Base-by-base conservation (phyloP, 2,797 vertebrate genomes). In the Lepidocolaptes lacrymiger region DNA sequence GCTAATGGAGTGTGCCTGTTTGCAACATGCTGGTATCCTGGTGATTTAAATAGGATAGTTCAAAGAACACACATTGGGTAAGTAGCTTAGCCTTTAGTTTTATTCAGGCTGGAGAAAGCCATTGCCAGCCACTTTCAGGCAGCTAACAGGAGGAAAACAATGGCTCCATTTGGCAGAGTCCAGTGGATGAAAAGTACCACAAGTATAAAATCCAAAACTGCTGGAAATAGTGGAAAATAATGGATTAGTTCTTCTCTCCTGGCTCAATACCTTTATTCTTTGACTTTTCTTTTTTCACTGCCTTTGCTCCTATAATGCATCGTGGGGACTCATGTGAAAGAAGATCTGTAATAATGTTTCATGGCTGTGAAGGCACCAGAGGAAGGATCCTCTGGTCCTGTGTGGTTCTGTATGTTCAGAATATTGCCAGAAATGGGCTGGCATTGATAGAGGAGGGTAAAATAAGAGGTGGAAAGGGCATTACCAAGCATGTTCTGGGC, bases 11-110 rank as follows among this genome's bases (percentile, higher is more conserved):
- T n/a, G 36, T 61, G 81, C 49, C 73, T 75, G 51, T 16, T 72
- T 61, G 79, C 85, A 75, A 15, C 4, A 1, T 3, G 34, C 54
- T 87, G 84, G 4, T 64, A 8, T 85, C 86, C 88, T 49, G 34
- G 59, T 62, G 69, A 26, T 67, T 82, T 54, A 68, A 91, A 63
- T 15, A 66, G 55, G 85, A 28, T 26, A 36, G 84, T 51, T 89
- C 68, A 88, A 75, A 89, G 89, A 41, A 56, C 78, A 62, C 30
- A 41, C 54, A 9, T 56, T 1, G 23, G 59, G 83, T 92, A 91
- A 84, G 87, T n/a, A 94, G 89, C 76, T 93, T 81, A 91, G 69
- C 41, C 73, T 88, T 82, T 52, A 72, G 75, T 93, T 95, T 85
- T 41, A 23, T 85, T 85, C 52, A n/a, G 0, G 1, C 44, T 37